Conservation (phyloP, 2,797 vertebrate genomes). For the Antrozous pallidus region DNA sequence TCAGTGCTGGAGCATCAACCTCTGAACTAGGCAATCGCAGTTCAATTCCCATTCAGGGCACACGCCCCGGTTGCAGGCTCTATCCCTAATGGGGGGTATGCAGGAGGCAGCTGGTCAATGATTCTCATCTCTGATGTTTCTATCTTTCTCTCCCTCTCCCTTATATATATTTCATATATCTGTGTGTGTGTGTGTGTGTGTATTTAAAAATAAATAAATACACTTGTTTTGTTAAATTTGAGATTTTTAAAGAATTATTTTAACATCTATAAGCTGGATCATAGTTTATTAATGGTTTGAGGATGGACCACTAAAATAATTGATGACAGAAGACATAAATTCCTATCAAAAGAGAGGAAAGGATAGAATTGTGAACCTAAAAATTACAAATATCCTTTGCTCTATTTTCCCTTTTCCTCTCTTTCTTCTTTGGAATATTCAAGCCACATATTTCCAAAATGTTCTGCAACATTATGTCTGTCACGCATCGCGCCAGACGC, state of each 20-base stretch:
- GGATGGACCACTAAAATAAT: background rate
- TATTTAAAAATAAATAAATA: background rate
- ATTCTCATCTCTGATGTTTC: too few relatives aligned
- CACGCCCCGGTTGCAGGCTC: too few relatives aligned
- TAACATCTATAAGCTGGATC: background rate
- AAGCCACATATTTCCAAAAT: constrained; percentile 48
- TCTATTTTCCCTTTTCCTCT: background rate
- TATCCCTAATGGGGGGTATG: too few relatives aligned
- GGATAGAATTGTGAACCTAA: background rate
- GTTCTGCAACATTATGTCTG: constrained; percentile 45
- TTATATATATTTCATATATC: too few relatives aligned
- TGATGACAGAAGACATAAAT: constrained; percentile 4
- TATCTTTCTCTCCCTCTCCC: too few relatives aligned
- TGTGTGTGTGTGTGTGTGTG: too few relatives aligned
- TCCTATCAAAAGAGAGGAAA: background rate
- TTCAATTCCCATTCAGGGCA: too few relatives aligned
- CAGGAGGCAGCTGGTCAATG: too few relatives aligned
- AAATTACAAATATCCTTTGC: background rate
- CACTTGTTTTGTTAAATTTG: background rate
- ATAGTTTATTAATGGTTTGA: background rate
- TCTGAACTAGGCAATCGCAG: too few relatives aligned
- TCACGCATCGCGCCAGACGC: background rate
- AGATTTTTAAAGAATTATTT: background rate
- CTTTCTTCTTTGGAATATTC: constrained; percentile 23
- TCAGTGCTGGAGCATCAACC: too few relatives aligned